Evolutionary conservation across 2,888 invertebrate genomes (phyloP), one percentile per base, ranked within the genome.

Genomic region (Eupithecia vulgata): DNA sequence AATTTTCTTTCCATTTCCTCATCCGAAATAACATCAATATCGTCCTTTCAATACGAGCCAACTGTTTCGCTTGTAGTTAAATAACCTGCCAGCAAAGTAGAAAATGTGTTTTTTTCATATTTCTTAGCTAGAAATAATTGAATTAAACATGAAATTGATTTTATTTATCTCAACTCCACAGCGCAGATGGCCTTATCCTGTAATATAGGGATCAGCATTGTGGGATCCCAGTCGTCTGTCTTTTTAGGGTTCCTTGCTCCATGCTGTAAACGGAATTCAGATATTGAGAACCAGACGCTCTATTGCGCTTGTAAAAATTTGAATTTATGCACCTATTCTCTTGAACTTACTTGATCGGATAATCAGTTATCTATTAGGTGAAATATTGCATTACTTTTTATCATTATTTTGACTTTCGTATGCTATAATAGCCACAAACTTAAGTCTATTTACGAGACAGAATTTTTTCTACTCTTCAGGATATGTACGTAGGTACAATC

Each of bases 151-250:
- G 13, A 57, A 35, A 48, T 71, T 45, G 69, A 69, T 74, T 72
- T 35, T 64, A 72, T 68, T 71, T 74, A 72, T 67, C 61, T 74
- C 57, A 52, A 15, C 67, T 70, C 21, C 10, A 21, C 48, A 52
- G 8, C 30, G 34, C 35, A 69, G n/a, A 67, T 52, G 8, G 35
- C 34, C 35, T 67, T 70, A 72, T 62, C 40, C 67, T 70, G 48
- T 37, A 67, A 72, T 67, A 70, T 72, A 40, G 62, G 69, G 69
- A 57, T 67, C 62, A 69, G 74, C 72, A 70, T 74, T 66, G 67
- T 62, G 69, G 57, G 69, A 64, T 70, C 67, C 42, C 5, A 57
- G 12, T 37, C 59, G 71, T 74, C 71, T 68, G 68, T 66, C 48
- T 61, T 61, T 4, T 4, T 34, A 72, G 74, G 69, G 72, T 62